These are phyloP conservation scores for Sphenopsis melanotis DNA, from an alignment of 2,797 vertebrate species.

Conservation along the genomic window DNA sequence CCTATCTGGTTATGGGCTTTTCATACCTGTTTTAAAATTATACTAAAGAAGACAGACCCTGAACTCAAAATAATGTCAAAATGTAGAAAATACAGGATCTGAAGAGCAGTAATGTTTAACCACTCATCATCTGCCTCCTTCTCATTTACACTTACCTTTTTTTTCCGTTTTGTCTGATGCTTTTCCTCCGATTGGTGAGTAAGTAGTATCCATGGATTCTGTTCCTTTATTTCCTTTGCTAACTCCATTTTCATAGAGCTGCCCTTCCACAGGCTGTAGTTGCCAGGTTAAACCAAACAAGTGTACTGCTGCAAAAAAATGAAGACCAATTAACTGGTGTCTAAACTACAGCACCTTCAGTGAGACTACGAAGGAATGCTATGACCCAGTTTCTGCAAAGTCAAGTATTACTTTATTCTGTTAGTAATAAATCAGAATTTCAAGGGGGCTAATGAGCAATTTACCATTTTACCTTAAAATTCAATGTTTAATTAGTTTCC, in stretches of 20 bases:
- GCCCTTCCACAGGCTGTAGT: constrained; percentile 89
- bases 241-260: constrained; percentile 93
- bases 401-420: constrained; percentile 45
- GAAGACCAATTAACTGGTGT: constrained; percentile 67
- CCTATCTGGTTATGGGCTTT: not conserved
- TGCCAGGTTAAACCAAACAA: constrained; percentile 98
- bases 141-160: constrained; percentile 77
- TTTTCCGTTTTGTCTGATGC: constrained; percentile 83
- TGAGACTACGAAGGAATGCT: not conserved
- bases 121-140: not conserved
- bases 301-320: constrained; percentile 88
- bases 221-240: constrained; percentile 85
- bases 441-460: constrained; percentile 46
- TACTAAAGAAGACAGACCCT: not conserved
- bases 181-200: constrained; percentile 87
- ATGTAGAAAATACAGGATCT: not conserved
- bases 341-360: not conserved
- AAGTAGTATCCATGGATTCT: constrained; percentile 81
- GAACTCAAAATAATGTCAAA: not conserved
- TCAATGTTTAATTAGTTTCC: constrained; percentile 70
- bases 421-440: constrained; percentile 58
- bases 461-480: constrained; percentile 65
- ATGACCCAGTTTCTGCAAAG: constrained; percentile 59
- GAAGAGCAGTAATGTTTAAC: not conserved
- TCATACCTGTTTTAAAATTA: not conserved